Evolutionary conservation across 2,888 invertebrate species (phyloP).

Genomic region (Chymomyza caudatula): DNA sequence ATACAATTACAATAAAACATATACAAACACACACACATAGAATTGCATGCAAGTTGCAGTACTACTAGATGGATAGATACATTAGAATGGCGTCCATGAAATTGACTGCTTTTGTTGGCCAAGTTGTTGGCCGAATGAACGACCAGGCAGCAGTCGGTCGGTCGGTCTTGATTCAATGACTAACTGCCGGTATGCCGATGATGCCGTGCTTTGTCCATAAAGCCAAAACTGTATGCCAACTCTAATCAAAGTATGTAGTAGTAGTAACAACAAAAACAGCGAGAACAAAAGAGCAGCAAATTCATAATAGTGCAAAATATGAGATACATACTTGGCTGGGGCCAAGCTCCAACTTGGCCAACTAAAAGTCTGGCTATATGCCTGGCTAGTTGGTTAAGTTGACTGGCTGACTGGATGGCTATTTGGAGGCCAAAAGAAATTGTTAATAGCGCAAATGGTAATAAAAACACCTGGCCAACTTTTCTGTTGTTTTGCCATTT

Average conservation of each 20-base stretch:
- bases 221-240: constrained; percentile 19
- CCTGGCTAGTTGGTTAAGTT: not conserved
- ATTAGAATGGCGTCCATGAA: constrained; percentile 68
- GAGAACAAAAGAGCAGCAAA: constrained; percentile 24
- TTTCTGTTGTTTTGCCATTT: not conserved
- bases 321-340: constrained; percentile 29
- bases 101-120: constrained; percentile 68
- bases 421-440: constrained; percentile 60
- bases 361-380: not conserved
- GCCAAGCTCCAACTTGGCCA: constrained; percentile 10
- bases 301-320: constrained; percentile 53
- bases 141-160: not conserved
- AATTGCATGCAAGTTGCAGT: constrained; percentile 21
- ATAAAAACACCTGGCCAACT: constrained; percentile 68
- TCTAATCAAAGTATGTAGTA: constrained; percentile 11
- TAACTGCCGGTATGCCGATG: not conserved
- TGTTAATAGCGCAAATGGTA: constrained; percentile 62
- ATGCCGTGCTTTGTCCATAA: constrained; percentile 18
- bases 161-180: not conserved
- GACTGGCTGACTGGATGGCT: not conserved
- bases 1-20: constrained; percentile 49
- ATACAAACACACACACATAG: constrained; percentile 16
- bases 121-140: constrained; percentile 36
- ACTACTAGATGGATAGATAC: constrained; percentile 36
- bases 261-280: not conserved